Conservation (phyloP, 2,797 vertebrate genomes). For the Valencia hispanica region DNA sequence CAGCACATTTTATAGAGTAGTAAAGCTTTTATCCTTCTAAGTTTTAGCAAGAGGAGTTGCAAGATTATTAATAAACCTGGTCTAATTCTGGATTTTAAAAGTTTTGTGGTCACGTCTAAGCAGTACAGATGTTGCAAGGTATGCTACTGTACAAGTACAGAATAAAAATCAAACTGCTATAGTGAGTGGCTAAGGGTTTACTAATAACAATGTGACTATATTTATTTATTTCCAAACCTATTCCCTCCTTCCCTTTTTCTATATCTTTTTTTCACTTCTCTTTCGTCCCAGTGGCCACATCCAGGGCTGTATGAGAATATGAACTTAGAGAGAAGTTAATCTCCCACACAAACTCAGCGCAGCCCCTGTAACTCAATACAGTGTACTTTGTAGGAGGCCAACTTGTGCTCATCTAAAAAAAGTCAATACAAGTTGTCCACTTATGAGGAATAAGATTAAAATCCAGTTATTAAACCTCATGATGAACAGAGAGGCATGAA, state of each 20-base stretch:
- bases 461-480: slow-evolving; percentile 70
- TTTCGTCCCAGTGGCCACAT: slow-evolving; percentile 41
- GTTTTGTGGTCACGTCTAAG: background rate
- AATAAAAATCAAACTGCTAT: background rate
- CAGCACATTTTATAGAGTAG: background rate
- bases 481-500: slow-evolving; percentile 58
- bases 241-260: slow-evolving; percentile 19
- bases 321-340: slow-evolving; percentile 70
- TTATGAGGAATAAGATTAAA: slow-evolving; percentile 78
- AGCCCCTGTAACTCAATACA: slow-evolving; percentile 70
- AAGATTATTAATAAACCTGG: background rate
- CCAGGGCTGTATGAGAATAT: slow-evolving; percentile 66
- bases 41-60: background rate
- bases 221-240: slow-evolving; percentile 26
- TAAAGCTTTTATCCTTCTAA: background rate
- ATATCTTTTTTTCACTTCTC: slow-evolving; percentile 13
- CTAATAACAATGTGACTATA: slow-evolving; percentile 38
- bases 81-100: background rate
- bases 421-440: slow-evolving; percentile 77
- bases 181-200: background rate
- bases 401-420: slow-evolving; percentile 65
- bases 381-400: slow-evolving; percentile 71
- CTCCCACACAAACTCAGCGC: slow-evolving; percentile 66
- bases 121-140: background rate
- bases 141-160: background rate